Evolutionary conservation across 2,888 invertebrate genomes (phyloP).

Genomic region (Lottia gigantea): DNA sequence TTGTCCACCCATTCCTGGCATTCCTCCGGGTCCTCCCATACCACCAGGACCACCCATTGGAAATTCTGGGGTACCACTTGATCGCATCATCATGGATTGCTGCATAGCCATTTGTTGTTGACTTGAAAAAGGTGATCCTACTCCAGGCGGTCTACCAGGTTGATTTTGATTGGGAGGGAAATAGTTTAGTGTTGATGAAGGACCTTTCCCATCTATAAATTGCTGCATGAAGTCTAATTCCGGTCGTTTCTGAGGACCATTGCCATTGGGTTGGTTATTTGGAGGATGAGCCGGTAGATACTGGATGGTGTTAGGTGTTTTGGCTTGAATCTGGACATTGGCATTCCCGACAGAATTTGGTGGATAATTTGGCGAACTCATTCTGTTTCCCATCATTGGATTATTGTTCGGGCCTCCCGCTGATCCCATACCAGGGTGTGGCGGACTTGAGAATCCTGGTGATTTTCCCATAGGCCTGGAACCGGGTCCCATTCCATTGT

Average conservation of each 20-base stretch:
- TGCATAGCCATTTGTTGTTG: slow-evolving; percentile 39
- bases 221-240: slow-evolving; percentile 78
- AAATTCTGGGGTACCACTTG: slow-evolving; percentile 23
- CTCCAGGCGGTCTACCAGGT: slow-evolving; percentile 28
- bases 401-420: slow-evolving; percentile 18
- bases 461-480: slow-evolving; percentile 31
- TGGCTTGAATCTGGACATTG: slow-evolving; percentile 91
- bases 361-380: slow-evolving; percentile 47
- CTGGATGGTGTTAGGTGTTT: slow-evolving; percentile 97
- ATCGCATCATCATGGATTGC: slow-evolving; percentile 42
- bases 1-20: slow-evolving; percentile 27
- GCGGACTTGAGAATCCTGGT: slow-evolving; percentile 29
- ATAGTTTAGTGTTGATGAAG: slow-evolving; percentile 79
- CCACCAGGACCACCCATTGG: slow-evolving; percentile 27
- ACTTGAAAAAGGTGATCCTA: slow-evolving; percentile 35
- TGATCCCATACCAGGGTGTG: slow-evolving; percentile 13
- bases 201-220: slow-evolving; percentile 81
- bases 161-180: slow-evolving; percentile 68
- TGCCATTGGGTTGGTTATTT: slow-evolving; percentile 65
- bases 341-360: slow-evolving; percentile 74
- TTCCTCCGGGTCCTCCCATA: slow-evolving; percentile 26
- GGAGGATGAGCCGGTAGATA: slow-evolving; percentile 96
- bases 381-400: slow-evolving; percentile 36
- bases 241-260: slow-evolving; percentile 31
- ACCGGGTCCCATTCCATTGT: slow-evolving; percentile 16